These are phyloP conservation scores for Leguminivora glycinivorella DNA, from an alignment of 1,140 invertebrate species.

Conservation along the genomic window DNA sequence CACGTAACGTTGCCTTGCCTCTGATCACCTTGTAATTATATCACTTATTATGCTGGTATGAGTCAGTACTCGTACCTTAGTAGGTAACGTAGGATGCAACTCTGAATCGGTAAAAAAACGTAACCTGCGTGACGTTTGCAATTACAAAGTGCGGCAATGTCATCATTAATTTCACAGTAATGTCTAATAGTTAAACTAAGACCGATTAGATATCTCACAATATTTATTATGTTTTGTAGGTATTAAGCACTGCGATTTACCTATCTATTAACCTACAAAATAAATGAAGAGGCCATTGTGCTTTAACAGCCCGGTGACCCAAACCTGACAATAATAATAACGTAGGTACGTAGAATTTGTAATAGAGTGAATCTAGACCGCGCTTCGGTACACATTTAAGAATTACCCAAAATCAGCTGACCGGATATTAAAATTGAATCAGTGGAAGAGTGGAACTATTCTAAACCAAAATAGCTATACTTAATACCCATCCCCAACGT, in stretches of 20 bases:
- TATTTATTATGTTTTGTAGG: too few relatives aligned
- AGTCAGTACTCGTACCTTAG: too few relatives aligned
- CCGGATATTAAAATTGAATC: background rate
- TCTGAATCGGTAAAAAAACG: background rate
- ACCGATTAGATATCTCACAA: too few relatives aligned
- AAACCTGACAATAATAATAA: background rate
- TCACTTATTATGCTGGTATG: background rate
- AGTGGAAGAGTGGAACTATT: background rate
- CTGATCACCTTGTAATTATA: background rate
- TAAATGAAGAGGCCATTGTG: background rate
- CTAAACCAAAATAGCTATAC: too few relatives aligned
- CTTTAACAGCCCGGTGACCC: background rate
- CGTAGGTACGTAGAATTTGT: background rate
- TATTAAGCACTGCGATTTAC: too few relatives aligned
- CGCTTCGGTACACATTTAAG: slow-evolving; percentile 36
- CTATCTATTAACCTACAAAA: background rate
- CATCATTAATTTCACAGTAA: too few relatives aligned
- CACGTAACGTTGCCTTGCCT: background rate
- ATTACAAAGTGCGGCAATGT: too few relatives aligned
- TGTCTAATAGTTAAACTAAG: too few relatives aligned
- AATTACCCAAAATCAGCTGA: background rate
- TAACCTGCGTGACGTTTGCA: too few relatives aligned
- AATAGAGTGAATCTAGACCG: background rate
- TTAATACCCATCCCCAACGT: too few relatives aligned
- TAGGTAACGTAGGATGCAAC: background rate